These are phyloP conservation scores for Diarsia brunnea DNA, from an alignment of 2,888 invertebrate genomes.

Conservation along the genomic window DNA sequence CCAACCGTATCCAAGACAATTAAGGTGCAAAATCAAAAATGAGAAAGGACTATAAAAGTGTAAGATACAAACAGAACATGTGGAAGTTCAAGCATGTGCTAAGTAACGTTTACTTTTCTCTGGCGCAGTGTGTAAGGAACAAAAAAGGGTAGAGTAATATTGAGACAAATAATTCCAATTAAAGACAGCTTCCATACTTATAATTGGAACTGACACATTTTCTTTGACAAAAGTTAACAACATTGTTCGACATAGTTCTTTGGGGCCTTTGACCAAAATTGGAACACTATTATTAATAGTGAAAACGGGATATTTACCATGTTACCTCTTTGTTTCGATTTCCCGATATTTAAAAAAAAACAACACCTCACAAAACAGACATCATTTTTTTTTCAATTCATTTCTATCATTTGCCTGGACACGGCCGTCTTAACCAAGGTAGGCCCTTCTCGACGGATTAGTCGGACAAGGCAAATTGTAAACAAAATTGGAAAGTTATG, in stretches of 20 bases:
- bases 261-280: background rate
- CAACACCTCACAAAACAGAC: no score
- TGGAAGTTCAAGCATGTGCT: background rate
- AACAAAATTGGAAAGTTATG: no score
- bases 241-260: background rate
- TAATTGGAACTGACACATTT: conserved; percentile 19
- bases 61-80: background rate
- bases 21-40: background rate
- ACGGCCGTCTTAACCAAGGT: no score
- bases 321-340: no score
- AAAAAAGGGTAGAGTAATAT: conserved; percentile 3
- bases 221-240: conserved; percentile 7
- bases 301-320: no score
- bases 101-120: background rate
- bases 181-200: conserved; percentile 8
- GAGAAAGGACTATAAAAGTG: background rate
- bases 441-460: no score
- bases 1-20: background rate
- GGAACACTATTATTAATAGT: no score
- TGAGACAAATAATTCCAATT: conserved; percentile 15
- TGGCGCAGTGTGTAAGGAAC: no score
- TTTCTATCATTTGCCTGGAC: background rate
- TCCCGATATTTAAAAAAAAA: no score
- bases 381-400: background rate
- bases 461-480: no score